Conservation (phyloP, 2,797 vertebrate species). For the Melanotaenia boesemani region DNA sequence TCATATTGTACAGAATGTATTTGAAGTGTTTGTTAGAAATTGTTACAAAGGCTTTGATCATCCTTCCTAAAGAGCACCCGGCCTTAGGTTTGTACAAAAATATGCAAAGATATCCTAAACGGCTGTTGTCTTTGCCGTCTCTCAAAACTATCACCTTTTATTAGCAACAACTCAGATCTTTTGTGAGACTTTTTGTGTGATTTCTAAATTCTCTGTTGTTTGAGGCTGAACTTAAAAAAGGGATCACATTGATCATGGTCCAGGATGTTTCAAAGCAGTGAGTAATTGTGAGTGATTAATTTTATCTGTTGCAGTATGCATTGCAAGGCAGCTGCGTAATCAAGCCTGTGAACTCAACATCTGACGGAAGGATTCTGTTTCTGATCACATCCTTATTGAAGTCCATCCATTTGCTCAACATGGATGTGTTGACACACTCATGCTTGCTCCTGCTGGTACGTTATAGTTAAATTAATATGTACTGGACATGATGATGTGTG, state of each 20-base stretch:
- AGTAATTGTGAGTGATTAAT: conserved; percentile 82
- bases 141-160: conserved; percentile 77
- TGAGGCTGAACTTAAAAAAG: conserved; percentile 77
- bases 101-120: conserved; percentile 56
- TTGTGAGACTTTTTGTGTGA: conserved; percentile 67
- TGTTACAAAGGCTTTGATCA: conserved; percentile 76
- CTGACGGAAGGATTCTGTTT: conserved; percentile 81
- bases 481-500: conserved; percentile 61
- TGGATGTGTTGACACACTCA: conserved; percentile 55
- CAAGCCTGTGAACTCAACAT: conserved; percentile 85
- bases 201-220: conserved; percentile 75
- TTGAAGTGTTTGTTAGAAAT: conserved; percentile 71
- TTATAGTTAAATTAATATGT: conserved; percentile 58
- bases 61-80: conserved; percentile 61
- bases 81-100: conserved; percentile 62
- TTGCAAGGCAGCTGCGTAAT: conserved; percentile 80
- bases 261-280: conserved; percentile 82
- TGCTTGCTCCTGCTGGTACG: conserved; percentile 49
- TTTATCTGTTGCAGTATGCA: conserved; percentile 83
- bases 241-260: conserved; percentile 79
- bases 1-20: conserved; percentile 67
- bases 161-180: conserved; percentile 64
- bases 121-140: conserved; percentile 69
- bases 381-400: conserved; percentile 81
- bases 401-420: conserved; percentile 74